Evolutionary conservation across 2,888 invertebrate genomes (phyloP).

Genomic region (Cotesia congregata): DNA sequence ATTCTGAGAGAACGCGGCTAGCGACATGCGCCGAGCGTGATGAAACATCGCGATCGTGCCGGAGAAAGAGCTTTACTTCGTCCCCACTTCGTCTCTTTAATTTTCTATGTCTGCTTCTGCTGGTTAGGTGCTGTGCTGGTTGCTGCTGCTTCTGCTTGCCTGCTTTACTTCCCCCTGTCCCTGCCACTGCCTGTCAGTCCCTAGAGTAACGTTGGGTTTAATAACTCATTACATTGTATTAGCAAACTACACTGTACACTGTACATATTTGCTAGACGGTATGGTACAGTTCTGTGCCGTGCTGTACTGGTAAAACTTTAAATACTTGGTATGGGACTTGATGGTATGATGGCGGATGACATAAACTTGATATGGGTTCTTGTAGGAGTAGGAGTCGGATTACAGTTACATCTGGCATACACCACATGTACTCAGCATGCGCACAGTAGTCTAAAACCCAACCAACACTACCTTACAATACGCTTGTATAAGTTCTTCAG

Average conservation of each 20-base stretch:
- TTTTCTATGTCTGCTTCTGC: conserved; percentile 37
- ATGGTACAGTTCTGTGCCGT: background rate
- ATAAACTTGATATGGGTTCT: background rate
- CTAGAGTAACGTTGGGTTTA: background rate
- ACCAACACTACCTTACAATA: background rate
- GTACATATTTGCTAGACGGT: background rate
- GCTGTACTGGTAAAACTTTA: background rate
- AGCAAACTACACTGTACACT: background rate
- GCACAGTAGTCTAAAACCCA: background rate
- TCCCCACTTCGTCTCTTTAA: conserved; percentile 45
- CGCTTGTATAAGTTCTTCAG: background rate
- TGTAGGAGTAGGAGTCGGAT: background rate
- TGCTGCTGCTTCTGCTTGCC: conserved; percentile 15
- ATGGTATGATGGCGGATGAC: background rate
- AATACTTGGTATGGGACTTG: background rate
- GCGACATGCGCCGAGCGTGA: conserved; percentile 47
- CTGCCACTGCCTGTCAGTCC: background rate
- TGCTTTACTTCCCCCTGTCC: conserved; percentile 9
- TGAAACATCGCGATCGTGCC: conserved; percentile 35
- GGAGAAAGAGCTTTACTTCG: conserved; percentile 46
- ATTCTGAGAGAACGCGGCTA: conserved; percentile 51
- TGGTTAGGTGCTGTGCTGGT: conserved; percentile 13
- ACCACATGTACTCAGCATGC: background rate
- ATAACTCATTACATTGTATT: background rate
- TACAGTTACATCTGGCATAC: background rate